Evolutionary conservation across 1,140 invertebrate genomes (phyloP).

Genomic region (Harlomillsia oculata): DNA sequence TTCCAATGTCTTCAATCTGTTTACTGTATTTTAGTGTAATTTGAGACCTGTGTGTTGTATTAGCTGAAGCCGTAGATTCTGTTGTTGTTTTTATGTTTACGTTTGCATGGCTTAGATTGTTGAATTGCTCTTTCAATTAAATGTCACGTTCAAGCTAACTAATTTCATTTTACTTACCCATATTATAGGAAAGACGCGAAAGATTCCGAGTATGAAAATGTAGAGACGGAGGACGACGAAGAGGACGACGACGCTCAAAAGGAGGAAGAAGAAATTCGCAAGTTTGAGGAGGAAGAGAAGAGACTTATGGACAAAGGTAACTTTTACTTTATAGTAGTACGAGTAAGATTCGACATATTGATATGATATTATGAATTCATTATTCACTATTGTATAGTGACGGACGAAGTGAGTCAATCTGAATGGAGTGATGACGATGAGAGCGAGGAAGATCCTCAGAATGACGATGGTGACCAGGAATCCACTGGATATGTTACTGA

Average conservation of each 20-base stretch:
- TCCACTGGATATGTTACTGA: constrained; percentile 71
- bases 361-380: neutral
- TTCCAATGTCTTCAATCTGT: too few relatives aligned
- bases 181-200: constrained; percentile 35
- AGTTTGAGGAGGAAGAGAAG: constrained; percentile 46
- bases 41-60: too few relatives aligned
- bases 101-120: too few relatives aligned
- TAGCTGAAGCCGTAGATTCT: too few relatives aligned
- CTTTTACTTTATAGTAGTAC: neutral
- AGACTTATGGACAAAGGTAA: constrained; percentile 43
- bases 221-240: constrained; percentile 37
- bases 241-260: constrained; percentile 36
- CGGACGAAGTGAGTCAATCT: constrained; percentile 52
- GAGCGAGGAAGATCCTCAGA: constrained; percentile 36
- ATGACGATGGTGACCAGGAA: constrained; percentile 49
- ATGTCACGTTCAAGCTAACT: too few relatives aligned
- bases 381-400: constrained; percentile 10
- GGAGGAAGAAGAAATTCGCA: constrained; percentile 37
- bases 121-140: too few relatives aligned
- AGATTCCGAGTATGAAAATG: constrained; percentile 39
- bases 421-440: constrained; percentile 66
- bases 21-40: too few relatives aligned
- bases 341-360: neutral
- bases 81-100: too few relatives aligned
- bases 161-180: too few relatives aligned